Evolutionary conservation across 2,113 vertebrate species (phyloP).

Genomic region (Sitta europaea): DNA sequence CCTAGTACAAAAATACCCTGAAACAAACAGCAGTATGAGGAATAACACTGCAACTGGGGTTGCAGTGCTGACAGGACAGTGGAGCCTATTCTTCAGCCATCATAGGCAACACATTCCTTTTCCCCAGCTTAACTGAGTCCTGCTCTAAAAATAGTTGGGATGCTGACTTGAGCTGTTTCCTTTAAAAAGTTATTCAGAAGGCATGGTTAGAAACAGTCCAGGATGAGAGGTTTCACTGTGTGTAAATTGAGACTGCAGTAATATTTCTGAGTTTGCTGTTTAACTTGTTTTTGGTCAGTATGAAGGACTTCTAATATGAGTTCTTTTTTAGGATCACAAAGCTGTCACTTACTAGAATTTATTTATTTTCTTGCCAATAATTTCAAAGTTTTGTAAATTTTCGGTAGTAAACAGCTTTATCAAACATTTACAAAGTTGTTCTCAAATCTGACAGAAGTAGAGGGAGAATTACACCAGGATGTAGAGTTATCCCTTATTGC

Average conservation of each 20-base stretch:
- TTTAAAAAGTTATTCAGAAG: neutral
- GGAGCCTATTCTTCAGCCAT: neutral
- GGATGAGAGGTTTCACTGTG: neutral
- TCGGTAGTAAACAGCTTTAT: neutral
- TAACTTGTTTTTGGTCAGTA: neutral
- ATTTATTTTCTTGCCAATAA: neutral
- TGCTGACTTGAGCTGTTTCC: neutral
- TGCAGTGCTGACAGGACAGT: neutral
- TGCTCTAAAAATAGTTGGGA: conserved; percentile 29
- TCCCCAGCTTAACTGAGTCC: neutral
- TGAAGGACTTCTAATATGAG: neutral
- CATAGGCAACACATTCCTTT: neutral
- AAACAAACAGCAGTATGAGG: neutral
- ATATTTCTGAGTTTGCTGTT: neutral
- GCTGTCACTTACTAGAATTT: neutral
- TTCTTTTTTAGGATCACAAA: neutral
- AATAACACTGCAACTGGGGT: no score
- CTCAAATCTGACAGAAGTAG: neutral
- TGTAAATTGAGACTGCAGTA: neutral
- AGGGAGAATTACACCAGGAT: neutral
- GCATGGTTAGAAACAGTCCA: neutral
- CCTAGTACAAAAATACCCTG: neutral
- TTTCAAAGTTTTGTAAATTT: neutral
- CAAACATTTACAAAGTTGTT: neutral
- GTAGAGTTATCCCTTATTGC: neutral